Conservation (phyloP, 2,113 vertebrate species). For the Danio rerio region GRCz12tu NC_133192.1:2858001-2858500, state of each 20-base stretch:
- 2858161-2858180: not conserved
- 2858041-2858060: not conserved
- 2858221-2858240: constrained; percentile 31
- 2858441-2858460: too few relatives aligned
- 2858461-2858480: too few relatives aligned
- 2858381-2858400: too few relatives aligned
- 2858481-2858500: too few relatives aligned
- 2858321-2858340: not conserved
- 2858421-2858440: too few relatives aligned
- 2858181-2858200: constrained; percentile 8
- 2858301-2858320: not conserved
- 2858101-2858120: constrained; percentile 16
- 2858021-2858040: constrained; percentile 6
- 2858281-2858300: not conserved
- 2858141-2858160: constrained; percentile 31
- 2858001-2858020: constrained; percentile 4
- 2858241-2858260: constrained; percentile 8
- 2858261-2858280: not conserved
- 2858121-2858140: constrained; percentile 28
- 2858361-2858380: too few relatives aligned
- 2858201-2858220: constrained; percentile 7
- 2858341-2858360: too few relatives aligned
- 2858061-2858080: not conserved
- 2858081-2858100: not conserved
- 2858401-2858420: too few relatives aligned